phyloP scores from a whole-genome alignment of 2,113 vertebrate species.

The Felis catus region F.catus_Fca126_mat1.0 CM031420.1:95362001-95362500 shows the following conservation, averaged over 20 bases:
- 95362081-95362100: background rate
- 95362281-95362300: background rate
- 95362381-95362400: no score
- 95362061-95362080: background rate
- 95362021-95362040: background rate
- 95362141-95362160: background rate
- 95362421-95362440: background rate
- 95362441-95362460: background rate
- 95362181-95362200: background rate
- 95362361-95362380: no score
- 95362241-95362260: background rate
- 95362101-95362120: background rate
- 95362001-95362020: background rate
- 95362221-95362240: background rate
- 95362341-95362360: background rate
- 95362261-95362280: background rate
- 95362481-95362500: background rate
- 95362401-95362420: rapidly evolving
- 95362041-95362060: background rate
- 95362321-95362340: background rate
- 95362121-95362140: background rate
- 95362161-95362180: background rate
- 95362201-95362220: background rate
- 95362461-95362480: background rate
- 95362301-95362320: background rate